These are phyloP conservation scores for Allygus modestus DNA, from an alignment of 2,888 invertebrate genomes.

Conservation along the genomic window DNA sequence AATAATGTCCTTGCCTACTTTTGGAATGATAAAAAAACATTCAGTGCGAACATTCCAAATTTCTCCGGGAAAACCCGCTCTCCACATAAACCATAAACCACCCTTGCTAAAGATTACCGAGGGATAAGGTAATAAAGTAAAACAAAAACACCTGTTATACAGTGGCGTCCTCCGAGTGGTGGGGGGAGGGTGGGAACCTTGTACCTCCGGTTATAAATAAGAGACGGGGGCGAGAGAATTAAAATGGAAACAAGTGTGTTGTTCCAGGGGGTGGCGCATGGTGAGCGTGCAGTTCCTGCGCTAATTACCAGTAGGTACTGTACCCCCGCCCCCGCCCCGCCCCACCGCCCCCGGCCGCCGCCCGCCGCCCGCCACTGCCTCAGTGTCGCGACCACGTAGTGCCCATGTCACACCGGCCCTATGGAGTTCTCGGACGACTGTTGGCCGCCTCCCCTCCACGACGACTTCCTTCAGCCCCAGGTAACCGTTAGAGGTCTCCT, in stretches of 20 bases:
- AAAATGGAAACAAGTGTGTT: conserved; percentile 49
- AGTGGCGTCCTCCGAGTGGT: neutral
- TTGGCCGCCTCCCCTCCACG: conserved; percentile 52
- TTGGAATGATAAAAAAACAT: neutral
- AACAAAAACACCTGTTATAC: conserved; percentile 50
- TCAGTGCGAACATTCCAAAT: neutral
- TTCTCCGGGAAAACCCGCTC: neutral
- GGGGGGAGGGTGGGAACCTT: conserved; percentile 4
- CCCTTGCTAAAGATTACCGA: conserved; percentile 20
- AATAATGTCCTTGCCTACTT: no score
- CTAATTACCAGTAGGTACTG: conserved; percentile 45
- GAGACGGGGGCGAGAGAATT: conserved; percentile 48
- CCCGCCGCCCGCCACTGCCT: neutral
- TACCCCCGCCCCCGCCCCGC: conserved; percentile 25
- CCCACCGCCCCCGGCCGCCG: neutral
- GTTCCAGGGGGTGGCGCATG: conserved; percentile 18
- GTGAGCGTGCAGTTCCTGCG: conserved; percentile 9
- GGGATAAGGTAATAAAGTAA: conserved; percentile 35
- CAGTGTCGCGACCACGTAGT: conserved; percentile 52
- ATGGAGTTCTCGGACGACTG: conserved; percentile 55
- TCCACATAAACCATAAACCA: neutral
- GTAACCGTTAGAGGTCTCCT: conserved; percentile 28
- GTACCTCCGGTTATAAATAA: conserved; percentile 42
- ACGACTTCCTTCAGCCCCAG: conserved; percentile 45
- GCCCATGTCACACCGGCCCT: conserved; percentile 32